Conservation (phyloP, 2,113 vertebrate genomes). For the Catharus bicknelli region DNA sequence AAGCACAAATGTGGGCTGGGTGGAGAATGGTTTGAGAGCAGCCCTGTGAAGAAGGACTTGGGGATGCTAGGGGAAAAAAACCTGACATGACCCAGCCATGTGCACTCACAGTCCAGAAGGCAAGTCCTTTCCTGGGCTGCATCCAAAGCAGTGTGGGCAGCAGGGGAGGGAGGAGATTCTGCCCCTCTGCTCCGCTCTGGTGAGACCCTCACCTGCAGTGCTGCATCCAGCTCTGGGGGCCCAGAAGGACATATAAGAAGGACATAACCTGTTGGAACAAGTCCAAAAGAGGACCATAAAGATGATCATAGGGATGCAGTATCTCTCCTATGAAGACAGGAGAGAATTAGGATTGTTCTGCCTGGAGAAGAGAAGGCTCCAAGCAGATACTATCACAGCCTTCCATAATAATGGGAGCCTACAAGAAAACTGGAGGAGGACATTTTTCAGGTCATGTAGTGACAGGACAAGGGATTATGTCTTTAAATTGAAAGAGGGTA, state of each 20-base stretch:
- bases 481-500: background rate
- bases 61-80: background rate
- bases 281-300: background rate
- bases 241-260: no score
- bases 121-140: fast-evolving
- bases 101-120: background rate
- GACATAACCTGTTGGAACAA: fast-evolving
- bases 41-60: background rate
- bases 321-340: background rate
- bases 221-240: fast-evolving
- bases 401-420: background rate
- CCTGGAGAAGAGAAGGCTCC: background rate
- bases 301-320: background rate
- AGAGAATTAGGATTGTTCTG: background rate
- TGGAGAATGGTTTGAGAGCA: background rate
- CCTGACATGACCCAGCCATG: fast-evolving
- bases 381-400: background rate
- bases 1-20: background rate
- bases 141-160: fast-evolving
- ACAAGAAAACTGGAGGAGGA: background rate
- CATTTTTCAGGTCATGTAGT: background rate
- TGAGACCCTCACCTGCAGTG: background rate
- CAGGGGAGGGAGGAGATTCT: background rate
- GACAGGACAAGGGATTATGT: background rate
- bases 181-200: background rate